These are phyloP conservation scores for Diceros bicornis DNA, from an alignment of 2,797 vertebrate genomes.

Conservation along the genomic window DNA sequence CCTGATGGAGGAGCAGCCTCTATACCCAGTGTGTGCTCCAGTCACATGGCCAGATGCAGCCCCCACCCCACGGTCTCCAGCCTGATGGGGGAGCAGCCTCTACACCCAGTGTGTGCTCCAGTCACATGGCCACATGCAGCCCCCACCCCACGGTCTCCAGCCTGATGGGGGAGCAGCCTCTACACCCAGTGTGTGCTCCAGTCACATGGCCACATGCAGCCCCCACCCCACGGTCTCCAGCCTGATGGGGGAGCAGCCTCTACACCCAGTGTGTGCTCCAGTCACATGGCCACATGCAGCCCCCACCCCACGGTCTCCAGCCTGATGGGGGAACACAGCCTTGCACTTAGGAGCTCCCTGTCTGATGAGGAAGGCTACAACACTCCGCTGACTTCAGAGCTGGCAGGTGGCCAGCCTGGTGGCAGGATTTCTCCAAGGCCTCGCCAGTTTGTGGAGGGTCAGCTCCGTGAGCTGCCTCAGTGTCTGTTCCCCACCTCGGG, in stretches of 20 bases:
- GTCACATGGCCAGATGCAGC: not conserved
- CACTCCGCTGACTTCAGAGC: constrained; percentile 69
- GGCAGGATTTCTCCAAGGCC: constrained; percentile 77
- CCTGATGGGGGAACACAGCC: not conserved
- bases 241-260: not conserved
- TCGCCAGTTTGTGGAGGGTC: constrained; percentile 61
- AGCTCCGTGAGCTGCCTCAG: constrained; percentile 70
- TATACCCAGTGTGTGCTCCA: not conserved
- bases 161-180: not conserved
- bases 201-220: not conserved
- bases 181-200: not conserved
- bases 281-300: too few species aligned
- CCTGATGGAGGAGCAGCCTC: too few species aligned
- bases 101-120: too few species aligned
- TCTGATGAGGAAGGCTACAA: constrained; percentile 56
- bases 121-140: too few species aligned
- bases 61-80: not conserved
- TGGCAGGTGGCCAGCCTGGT: constrained; percentile 74
- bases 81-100: not conserved
- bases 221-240: not conserved
- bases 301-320: too few species aligned
- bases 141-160: too few species aligned
- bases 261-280: too few species aligned
- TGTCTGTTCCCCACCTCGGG: constrained; percentile 71
- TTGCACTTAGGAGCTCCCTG: not conserved